These are phyloP conservation scores for Tolmerus cingulatus DNA, from an alignment of 2,888 invertebrate genomes.

Conservation along the genomic window DNA sequence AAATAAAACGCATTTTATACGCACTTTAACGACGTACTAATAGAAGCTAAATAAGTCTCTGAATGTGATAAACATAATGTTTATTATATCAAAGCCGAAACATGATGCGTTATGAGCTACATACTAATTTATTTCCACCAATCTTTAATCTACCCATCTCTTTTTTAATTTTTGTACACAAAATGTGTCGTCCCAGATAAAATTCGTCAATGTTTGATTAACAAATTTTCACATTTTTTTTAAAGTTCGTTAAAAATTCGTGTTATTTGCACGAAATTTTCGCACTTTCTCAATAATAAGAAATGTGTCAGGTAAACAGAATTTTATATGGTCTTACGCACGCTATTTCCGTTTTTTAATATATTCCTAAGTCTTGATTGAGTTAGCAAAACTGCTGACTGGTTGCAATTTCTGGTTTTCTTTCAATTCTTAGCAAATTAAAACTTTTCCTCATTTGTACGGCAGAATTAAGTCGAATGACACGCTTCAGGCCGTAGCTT, in stretches of 20 bases:
- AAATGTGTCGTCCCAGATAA: not conserved
- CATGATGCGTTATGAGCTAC: not conserved
- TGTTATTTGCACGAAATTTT: not conserved
- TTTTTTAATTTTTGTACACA: not conserved
- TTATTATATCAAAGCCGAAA: not conserved
- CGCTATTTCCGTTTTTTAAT: not conserved
- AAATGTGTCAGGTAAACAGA: conserved; percentile 4
- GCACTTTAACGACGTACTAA: not conserved
- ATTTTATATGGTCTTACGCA: not conserved
- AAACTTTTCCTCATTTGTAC: not conserved
- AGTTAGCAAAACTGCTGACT: not conserved
- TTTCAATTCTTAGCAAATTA: not conserved
- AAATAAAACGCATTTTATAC: not conserved
- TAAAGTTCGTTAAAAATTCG: not conserved
- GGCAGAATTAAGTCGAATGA: not conserved
- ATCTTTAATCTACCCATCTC: not conserved
- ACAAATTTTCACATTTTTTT: not conserved
- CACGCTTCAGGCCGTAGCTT: not conserved
- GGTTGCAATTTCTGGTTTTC: not conserved
- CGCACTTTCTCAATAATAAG: not conserved
- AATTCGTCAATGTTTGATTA: not conserved
- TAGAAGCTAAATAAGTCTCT: not conserved
- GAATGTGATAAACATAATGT: not conserved
- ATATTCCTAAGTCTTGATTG: not conserved
- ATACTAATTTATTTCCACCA: not conserved